Conservation (phyloP, 2,113 vertebrate species). For the Mungos mungo region DNA sequence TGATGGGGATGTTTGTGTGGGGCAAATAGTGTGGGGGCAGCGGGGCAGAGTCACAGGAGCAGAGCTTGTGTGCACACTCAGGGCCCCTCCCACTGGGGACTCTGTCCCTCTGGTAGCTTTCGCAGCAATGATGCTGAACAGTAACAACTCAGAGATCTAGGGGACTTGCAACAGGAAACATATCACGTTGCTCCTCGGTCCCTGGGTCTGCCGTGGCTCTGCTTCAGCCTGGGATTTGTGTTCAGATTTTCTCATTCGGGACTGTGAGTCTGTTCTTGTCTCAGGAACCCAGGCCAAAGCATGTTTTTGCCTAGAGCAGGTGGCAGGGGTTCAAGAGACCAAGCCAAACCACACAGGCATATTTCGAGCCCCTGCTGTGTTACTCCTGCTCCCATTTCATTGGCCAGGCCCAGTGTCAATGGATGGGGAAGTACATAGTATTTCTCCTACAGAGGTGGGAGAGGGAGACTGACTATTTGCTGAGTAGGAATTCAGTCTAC, state of each 20-base stretch:
- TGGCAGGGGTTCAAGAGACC: not conserved
- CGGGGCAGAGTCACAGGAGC: not conserved
- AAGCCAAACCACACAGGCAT: not conserved
- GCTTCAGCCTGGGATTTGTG: not conserved
- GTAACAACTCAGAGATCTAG: not conserved
- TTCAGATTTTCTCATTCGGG: not conserved
- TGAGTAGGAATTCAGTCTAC: not conserved
- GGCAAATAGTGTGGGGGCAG: not conserved
- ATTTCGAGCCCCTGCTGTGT: not conserved
- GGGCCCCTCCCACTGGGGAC: too few relatives aligned
- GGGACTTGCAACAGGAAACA: not conserved
- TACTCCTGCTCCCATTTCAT: not conserved
- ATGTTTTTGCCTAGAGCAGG: not conserved
- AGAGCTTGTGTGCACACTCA: not conserved
- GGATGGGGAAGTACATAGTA: not conserved
- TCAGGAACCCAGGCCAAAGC: not conserved
- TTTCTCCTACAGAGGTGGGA: not conserved
- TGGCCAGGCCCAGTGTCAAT: not conserved
- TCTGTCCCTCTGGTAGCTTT: not conserved
- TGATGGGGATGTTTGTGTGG: not conserved
- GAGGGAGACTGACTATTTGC: not conserved
- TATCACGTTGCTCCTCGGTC: not conserved
- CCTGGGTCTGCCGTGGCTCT: not conserved
- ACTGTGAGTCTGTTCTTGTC: not conserved
- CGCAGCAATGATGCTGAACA: not conserved